A percentile compares a stretch with the other conserved stretches of the same genome.
Evolutionary conservation across 2,113 vertebrate genomes (phyloP).

Genomic region (Ivindomyrus marchei): DNA sequence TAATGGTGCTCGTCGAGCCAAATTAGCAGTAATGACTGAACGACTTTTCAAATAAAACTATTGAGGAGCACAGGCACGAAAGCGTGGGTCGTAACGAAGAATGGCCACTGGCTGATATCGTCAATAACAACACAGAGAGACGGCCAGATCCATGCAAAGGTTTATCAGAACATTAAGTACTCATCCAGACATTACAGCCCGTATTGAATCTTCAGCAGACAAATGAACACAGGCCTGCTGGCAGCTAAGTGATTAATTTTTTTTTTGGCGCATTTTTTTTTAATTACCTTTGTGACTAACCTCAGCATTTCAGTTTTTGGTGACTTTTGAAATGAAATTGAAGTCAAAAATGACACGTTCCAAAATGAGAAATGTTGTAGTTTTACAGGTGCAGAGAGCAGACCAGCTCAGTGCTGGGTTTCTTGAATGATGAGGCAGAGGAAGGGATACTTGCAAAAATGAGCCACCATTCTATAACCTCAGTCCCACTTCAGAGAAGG

Average conservation of each 20-base stretch:
- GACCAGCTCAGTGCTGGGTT: constrained; percentile 66
- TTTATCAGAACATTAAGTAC: constrained; percentile 13
- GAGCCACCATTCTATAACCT: constrained; percentile 64
- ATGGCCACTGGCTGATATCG: not conserved
- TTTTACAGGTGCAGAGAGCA: constrained; percentile 44
- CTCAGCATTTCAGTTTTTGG: not conserved
- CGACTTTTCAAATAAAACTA: not conserved
- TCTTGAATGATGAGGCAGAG: constrained; percentile 71
- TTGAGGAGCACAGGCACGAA: not conserved
- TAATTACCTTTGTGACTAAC: not conserved
- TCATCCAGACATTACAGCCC: not conserved
- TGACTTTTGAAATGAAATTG: not conserved
- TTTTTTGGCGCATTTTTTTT: not conserved
- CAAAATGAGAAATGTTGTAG: constrained; percentile 35
- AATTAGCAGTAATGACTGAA: not conserved
- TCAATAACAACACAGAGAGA: not conserved
- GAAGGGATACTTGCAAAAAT: constrained; percentile 61
- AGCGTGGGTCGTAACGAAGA: not conserved
- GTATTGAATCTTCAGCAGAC: constrained; percentile 7
- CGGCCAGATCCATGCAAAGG: not conserved
- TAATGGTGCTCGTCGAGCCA: not conserved
- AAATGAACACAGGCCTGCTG: not conserved
- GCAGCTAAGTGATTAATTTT: not conserved
- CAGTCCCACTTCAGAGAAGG: not conserved
- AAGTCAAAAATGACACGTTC: constrained; percentile 38